phyloP scores from a whole-genome alignment of 2,113 vertebrate species.

The Epinephelus fuscoguttatus region DNA sequence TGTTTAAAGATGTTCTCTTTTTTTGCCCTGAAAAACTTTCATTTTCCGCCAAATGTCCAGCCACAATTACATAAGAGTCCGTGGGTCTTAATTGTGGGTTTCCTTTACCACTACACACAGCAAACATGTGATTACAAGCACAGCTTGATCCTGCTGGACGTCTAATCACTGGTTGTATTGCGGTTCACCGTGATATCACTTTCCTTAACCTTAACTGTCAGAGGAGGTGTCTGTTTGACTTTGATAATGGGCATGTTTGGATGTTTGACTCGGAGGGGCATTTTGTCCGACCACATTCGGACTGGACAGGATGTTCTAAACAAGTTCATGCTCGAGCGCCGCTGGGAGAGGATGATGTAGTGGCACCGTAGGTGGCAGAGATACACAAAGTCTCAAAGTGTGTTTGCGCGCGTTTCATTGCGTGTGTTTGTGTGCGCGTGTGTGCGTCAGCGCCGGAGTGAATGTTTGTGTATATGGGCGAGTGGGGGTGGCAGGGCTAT shows the following conservation, averaged over 20 bases:
- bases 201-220: constrained; percentile 67
- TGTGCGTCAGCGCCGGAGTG: constrained; percentile 59
- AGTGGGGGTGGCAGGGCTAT: constrained; percentile 82
- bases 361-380: constrained; percentile 77
- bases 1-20: not conserved
- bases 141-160: constrained; percentile 64
- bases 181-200: constrained; percentile 69
- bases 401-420: constrained; percentile 43
- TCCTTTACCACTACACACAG: constrained; percentile 57
- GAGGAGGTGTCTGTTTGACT: constrained; percentile 67
- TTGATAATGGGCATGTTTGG: constrained; percentile 61
- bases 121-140: constrained; percentile 78
- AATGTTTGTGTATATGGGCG: constrained; percentile 76
- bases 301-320: constrained; percentile 76
- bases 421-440: constrained; percentile 23
- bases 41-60: constrained; percentile 49
- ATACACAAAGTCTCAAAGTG: constrained; percentile 71
- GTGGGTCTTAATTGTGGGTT: constrained; percentile 66
- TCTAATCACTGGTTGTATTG: constrained; percentile 69
- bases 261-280: constrained; percentile 46
- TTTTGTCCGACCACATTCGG: constrained; percentile 73
- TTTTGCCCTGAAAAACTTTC: constrained; percentile 9
- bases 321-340: constrained; percentile 65
- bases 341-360: constrained; percentile 71
- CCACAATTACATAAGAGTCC: constrained; percentile 60